Evolutionary conservation across 2,797 vertebrate species (phyloP), one percentile per base, ranked within the genome.

Genomic region (Syngnathus rostellatus): DNA sequence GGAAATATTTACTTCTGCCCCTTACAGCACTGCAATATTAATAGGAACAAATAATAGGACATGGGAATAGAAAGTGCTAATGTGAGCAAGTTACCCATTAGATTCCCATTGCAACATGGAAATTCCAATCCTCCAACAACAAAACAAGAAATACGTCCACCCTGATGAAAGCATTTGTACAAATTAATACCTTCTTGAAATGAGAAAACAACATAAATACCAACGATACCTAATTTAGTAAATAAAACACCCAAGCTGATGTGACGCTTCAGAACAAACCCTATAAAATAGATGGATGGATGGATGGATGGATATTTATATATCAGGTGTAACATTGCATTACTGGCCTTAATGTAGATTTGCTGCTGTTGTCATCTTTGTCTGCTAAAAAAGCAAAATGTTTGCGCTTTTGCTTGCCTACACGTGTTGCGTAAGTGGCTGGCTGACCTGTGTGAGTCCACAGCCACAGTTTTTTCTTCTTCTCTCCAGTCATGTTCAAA

Each of bases 401-500:
- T 55, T 2, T 16, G 23, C 31, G 53, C 9, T 55, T 55, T 55
- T 25, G 8, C 25, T 55, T 11, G 60, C 45, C 61, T n/a, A 54
- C 51, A 68, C 63, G 46, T 40, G 54, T 58, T 48, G 64, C 65
- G 78, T 81, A 77, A 75, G 75, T 77, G 77, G 68, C 69, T 77
- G 78, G 68, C 72, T 73, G 72, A 81, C 72, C 72, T 3, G 75
- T 54, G 19, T 31, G 54, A 65, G 62, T 72, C 72, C 41, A 55
- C 37, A 50, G 46, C 21, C 54, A 70, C 77, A 73, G 76, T 67
- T 79, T 86, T 80, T 80, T 46, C 82, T 80, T 67, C 65, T 76
- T 72, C 65, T 76, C 71, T 80, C 67, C 55, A 51, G 64, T 71
- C 21, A 19, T 78, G 82, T 76, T 79, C 76, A 66, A 70, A 70